Percentiles rank a stretch among this genome's conserved stretches.
phyloP scores from a whole-genome alignment of 1,140 invertebrate species.

The Monomorium pharaonis region DNA sequence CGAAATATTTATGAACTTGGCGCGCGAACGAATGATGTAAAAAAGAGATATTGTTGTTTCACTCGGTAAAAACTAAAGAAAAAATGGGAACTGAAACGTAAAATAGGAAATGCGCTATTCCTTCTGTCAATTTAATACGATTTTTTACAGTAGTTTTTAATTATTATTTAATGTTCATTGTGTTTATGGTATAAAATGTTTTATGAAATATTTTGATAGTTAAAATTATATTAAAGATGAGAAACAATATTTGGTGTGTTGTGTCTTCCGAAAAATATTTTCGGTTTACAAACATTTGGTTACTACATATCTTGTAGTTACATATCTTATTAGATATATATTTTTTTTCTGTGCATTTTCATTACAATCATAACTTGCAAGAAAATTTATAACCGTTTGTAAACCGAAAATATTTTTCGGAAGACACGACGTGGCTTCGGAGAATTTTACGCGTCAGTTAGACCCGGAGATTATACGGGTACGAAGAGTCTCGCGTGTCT shows the following conservation, averaged over 20 bases:
- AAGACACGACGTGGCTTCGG: neutral
- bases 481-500: neutral
- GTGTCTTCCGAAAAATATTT: neutral
- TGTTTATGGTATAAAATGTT: neutral
- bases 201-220: neutral
- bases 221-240: neutral
- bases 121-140: neutral
- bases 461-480: neutral
- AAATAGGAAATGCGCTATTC: neutral
- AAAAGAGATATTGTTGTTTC: neutral
- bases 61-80: neutral
- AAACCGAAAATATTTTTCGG: too few species aligned
- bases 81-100: neutral
- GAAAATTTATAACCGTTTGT: too few species aligned
- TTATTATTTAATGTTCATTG: neutral
- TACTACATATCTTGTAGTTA: too few species aligned
- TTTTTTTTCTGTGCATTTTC: too few species aligned
- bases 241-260: neutral
- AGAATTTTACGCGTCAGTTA: slow-evolving; percentile 11
- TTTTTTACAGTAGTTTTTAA: neutral
- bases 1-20: slow-evolving; percentile 17
- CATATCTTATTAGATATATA: too few species aligned
- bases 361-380: too few species aligned
- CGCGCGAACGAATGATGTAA: neutral
- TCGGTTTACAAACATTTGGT: neutral